Conservation (phyloP, 2,888 invertebrate genomes). For the Microplitis deprimator region DNA sequence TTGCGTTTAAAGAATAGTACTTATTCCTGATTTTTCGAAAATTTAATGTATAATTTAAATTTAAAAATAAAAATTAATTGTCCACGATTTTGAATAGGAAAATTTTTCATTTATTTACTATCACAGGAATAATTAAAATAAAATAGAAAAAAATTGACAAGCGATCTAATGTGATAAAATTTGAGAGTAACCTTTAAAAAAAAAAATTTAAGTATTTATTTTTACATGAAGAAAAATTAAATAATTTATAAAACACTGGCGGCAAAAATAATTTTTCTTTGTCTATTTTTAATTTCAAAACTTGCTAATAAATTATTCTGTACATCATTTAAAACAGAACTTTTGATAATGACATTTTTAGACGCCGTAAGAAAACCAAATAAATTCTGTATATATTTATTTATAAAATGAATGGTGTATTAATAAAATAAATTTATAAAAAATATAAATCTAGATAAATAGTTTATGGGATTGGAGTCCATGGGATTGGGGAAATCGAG, state of each 20-base stretch:
- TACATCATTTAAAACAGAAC: slow-evolving; percentile 58
- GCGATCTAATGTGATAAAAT: neutral
- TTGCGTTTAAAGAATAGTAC: no score
- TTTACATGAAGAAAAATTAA: neutral
- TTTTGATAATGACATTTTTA: slow-evolving; percentile 61
- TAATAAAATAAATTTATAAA: neutral
- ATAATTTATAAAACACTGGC: slow-evolving; percentile 34
- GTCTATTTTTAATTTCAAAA: slow-evolving; percentile 33
- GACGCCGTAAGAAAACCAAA: slow-evolving; percentile 58
- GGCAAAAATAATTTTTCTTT: slow-evolving; percentile 17
- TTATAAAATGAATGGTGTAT: neutral
- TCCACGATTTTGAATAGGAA: no score
- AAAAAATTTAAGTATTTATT: neutral
- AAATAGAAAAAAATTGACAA: no score
- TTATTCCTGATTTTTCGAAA: no score
- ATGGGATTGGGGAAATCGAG: slow-evolving; percentile 56
- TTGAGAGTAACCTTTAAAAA: slow-evolving; percentile 17
- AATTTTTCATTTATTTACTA: no score
- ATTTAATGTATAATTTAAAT: no score
- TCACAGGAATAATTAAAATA: no score
- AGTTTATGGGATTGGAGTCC: slow-evolving; percentile 60
- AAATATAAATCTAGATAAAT: slow-evolving; percentile 50
- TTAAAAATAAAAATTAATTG: no score
- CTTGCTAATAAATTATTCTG: slow-evolving; percentile 53
- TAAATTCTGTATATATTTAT: neutral